Base-by-base conservation (phyloP, 1,140 invertebrate species). In the Panagrolaimus sp. region DNA sequence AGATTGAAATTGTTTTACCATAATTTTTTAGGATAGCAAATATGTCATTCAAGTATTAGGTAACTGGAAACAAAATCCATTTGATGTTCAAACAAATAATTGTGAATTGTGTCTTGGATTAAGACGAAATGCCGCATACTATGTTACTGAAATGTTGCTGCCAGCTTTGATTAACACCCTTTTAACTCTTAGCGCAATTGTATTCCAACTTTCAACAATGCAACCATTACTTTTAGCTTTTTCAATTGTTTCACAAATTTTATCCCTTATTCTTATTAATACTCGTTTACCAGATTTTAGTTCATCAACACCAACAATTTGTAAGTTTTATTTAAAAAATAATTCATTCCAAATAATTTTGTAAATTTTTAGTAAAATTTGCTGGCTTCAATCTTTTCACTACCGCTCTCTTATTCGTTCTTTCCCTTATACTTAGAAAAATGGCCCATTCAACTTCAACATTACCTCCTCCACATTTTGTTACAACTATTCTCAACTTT, bases 71-170 rank as follows among this genome's bases (percentile, higher is more conserved):
- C 67, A 72, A 67, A 81, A 82, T 70, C 80, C 80, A 16, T 82
- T 78, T 46, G 81, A 82, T 68, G 71, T 82, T 45, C 77, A 82
- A 70, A 74, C 79, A 1, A 81, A 72, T 44, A 82, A 82, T 53
- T 80, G 81, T 47, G 81, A 82, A 64, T 66, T 82, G 20, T 82
- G 80, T 67, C 46, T 82, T n/a, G 63, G 63, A 7, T 23, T 82
- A n/a, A 66, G 69, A 42, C 64, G 80, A 61, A 83, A 83, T 63
- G 77, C 80, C 8, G 80, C 81, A 13, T 82, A 81, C 65, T 82
- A 80, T 63, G 51, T 76, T 42, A 63, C 81, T 27, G 80, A 82
- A 73, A 78, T 82, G 74, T 62, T 82, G 14, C 61, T 73, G 14
- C 81, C 80, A 11, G 78, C 80, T 14, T 65, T 82, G 5, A 68